These are phyloP conservation scores for Calameuta pallipes DNA, from an alignment of 2,888 invertebrate genomes.

Conservation along the genomic window DNA sequence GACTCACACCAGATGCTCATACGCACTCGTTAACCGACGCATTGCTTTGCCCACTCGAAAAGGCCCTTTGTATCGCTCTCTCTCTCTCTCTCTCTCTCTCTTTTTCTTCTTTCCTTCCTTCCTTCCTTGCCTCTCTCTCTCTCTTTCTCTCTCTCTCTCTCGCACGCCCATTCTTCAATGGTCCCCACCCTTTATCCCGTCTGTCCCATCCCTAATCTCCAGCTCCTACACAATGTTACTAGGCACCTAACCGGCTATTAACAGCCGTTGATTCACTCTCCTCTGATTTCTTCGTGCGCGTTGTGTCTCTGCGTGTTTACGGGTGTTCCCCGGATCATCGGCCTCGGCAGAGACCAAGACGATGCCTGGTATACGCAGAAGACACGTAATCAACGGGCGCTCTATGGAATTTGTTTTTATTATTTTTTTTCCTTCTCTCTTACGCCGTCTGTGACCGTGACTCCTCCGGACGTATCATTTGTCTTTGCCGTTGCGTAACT, in stretches of 20 bases:
- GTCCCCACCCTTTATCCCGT: too few species aligned
- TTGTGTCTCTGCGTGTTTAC: neutral
- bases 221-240: neutral
- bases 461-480: too few species aligned
- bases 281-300: neutral
- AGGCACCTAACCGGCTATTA: neutral
- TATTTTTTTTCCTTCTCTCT: neutral
- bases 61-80: neutral
- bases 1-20: conserved; percentile 49
- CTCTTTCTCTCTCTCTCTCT: too few species aligned
- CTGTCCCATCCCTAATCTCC: neutral
- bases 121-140: too few species aligned
- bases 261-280: neutral
- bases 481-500: too few species aligned
- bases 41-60: neutral
- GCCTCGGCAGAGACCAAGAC: neutral
- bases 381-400: neutral
- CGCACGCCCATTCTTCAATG: neutral
- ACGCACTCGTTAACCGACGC: conserved; percentile 11
- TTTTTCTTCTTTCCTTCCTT: too few species aligned
- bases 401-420: neutral
- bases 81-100: too few species aligned
- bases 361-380: neutral
- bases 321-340: neutral
- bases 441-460: neutral